These are phyloP conservation scores for Chloromyia formosa DNA, from an alignment of 2,888 invertebrate species.

Conservation along the genomic window DNA sequence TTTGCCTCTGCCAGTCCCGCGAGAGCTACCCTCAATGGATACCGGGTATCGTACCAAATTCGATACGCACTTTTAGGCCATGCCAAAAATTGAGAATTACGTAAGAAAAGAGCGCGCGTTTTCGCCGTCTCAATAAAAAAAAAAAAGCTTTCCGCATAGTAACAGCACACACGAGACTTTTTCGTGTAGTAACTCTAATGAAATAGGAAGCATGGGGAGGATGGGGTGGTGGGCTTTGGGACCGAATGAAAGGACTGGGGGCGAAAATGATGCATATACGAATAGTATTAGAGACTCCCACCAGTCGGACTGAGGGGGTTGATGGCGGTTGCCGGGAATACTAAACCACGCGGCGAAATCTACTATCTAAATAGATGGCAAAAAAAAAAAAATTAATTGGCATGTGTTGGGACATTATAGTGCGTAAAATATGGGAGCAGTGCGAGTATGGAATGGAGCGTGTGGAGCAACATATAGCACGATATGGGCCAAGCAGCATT, in stretches of 20 bases:
- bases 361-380: too few relatives aligned
- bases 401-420: conserved; percentile 34
- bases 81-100: conserved; percentile 26
- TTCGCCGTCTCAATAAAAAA: neutral
- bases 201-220: neutral
- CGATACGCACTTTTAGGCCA: conserved; percentile 12
- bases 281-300: neutral
- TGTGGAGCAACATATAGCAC: too few relatives aligned
- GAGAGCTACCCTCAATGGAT: too few relatives aligned
- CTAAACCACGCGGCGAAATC: too few relatives aligned
- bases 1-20: too few relatives aligned
- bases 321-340: too few relatives aligned
- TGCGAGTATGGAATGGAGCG: neutral
- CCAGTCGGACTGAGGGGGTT: neutral
- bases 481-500: neutral
- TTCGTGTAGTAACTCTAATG: neutral
- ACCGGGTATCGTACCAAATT: neutral
- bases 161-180: conserved; percentile 23
- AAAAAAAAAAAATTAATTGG: neutral
- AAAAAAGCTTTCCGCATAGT: conserved; percentile 36
- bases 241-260: too few relatives aligned
- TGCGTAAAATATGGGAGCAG: conserved; percentile 12
- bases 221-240: neutral
- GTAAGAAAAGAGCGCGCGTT: conserved; percentile 16
- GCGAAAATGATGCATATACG: too few relatives aligned